Evolutionary conservation across 2,797 vertebrate genomes (phyloP), one percentile per base, ranked within the genome.

Genomic region (Dicrostonyx torquatus): DNA sequence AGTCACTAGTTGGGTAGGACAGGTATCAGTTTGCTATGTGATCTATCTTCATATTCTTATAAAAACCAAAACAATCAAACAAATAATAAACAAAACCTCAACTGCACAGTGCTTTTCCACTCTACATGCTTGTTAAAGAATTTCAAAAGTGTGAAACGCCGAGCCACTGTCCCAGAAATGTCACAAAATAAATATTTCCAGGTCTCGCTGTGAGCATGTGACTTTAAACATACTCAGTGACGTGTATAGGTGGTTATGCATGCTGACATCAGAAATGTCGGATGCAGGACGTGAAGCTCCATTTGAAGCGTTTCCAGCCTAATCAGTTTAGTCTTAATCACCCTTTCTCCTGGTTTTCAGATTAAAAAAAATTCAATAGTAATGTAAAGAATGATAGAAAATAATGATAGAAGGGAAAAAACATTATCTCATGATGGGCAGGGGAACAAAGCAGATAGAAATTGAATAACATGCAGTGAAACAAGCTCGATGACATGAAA

Each of bases 331-430:
- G 72, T 40, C 34, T 78, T 68, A 26, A 18, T 84, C 10, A 92
- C 26, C 48, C 70, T 68, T 6, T 55, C 14, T 62, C 2, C 37
- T 79, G 64, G 6, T 26, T 93, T 96, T 72, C 4, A 58, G 37
- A 92, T 43, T 86, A 37, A 66, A 72, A 11, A n/a, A 53, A 43
- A 53, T 20, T 50, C 6, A 68, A 17, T 20, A 70, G 62, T 77
- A 96, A 50, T 72, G n/a, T 53, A 40, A 95, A 62, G 8, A 72
- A 9, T 73, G 18, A 72, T 34, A 64, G 78, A 86, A 93, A 89
- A 96, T 53, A 66, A 91, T 85, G 84, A 87, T 0, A 50, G 86
- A 58, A 62, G n/a, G 5, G 50, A 85, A 92, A 89, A 60, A 37
- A 0, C 3, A 77, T 6, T 87, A 5, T 82, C 8, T 90, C n/a